Conservation (phyloP, 2,888 invertebrate species). For the Phaedon cochleariae region DNA sequence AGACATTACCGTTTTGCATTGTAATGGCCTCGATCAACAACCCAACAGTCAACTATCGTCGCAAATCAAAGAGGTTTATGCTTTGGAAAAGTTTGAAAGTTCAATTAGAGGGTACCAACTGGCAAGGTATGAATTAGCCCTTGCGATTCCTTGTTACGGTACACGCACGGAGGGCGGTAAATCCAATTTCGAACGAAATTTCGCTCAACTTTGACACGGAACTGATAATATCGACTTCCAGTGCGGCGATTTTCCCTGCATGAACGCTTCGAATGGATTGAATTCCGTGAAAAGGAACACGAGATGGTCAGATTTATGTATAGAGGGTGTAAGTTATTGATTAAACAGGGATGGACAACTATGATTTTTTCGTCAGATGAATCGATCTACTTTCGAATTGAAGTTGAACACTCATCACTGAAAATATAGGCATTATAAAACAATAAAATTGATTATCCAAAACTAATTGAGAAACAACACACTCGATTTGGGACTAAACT, state of each 20-base stretch:
- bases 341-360: too few relatives aligned
- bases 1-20: too few relatives aligned
- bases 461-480: too few relatives aligned
- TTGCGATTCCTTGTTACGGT: slow-evolving; percentile 14
- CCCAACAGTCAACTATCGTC: too few relatives aligned
- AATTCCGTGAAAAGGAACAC: neutral
- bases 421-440: too few relatives aligned
- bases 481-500: too few relatives aligned
- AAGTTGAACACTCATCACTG: too few relatives aligned
- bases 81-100: slow-evolving; percentile 12
- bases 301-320: neutral
- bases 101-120: slow-evolving; percentile 18
- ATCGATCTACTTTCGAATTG: too few relatives aligned
- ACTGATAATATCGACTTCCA: slow-evolving; percentile 10
- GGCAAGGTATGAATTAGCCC: slow-evolving; percentile 16
- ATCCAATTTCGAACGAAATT: slow-evolving; percentile 14
- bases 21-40: too few relatives aligned
- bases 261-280: neutral
- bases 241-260: neutral
- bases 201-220: slow-evolving; percentile 7
- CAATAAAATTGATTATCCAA: too few relatives aligned
- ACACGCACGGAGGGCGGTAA: slow-evolving; percentile 14
- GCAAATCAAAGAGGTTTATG: slow-evolving; percentile 11
- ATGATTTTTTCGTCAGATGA: too few relatives aligned
- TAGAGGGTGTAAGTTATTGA: neutral